Conservation (phyloP, 2,113 vertebrate genomes). For the Penelope pileata region DNA sequence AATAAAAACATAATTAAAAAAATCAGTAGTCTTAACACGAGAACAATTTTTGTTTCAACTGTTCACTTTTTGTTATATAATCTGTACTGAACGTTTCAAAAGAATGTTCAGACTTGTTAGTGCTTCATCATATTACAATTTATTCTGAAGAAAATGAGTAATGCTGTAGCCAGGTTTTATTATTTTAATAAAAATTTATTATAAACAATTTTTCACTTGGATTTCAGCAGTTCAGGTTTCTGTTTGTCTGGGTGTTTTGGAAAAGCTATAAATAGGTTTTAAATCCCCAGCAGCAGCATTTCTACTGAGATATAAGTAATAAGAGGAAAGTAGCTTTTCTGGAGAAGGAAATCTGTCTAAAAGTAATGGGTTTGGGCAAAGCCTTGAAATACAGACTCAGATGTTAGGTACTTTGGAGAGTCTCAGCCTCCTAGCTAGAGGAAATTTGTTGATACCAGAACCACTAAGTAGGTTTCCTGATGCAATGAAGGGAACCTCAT, state of each 20-base stretch:
- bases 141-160: neutral
- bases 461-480: neutral
- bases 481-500: neutral
- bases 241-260: neutral
- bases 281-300: neutral
- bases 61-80: neutral
- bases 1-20: neutral
- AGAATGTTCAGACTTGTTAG: neutral
- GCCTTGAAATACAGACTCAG: neutral
- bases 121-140: neutral
- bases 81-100: neutral
- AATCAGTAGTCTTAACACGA: neutral
- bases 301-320: neutral
- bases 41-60: neutral
- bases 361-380: constrained; percentile 4
- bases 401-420: neutral
- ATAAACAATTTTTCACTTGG: neutral
- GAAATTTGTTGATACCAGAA: neutral
- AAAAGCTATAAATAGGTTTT: constrained; percentile 19
- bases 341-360: constrained; percentile 10
- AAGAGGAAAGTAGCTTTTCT: constrained; percentile 1
- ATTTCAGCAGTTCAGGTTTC: neutral
- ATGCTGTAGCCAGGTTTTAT: neutral
- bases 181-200: neutral
- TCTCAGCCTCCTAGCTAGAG: neutral